These are phyloP conservation scores for Okamejei kenojei DNA, from an alignment of 2,797 vertebrate species.

Conservation along the genomic window DNA sequence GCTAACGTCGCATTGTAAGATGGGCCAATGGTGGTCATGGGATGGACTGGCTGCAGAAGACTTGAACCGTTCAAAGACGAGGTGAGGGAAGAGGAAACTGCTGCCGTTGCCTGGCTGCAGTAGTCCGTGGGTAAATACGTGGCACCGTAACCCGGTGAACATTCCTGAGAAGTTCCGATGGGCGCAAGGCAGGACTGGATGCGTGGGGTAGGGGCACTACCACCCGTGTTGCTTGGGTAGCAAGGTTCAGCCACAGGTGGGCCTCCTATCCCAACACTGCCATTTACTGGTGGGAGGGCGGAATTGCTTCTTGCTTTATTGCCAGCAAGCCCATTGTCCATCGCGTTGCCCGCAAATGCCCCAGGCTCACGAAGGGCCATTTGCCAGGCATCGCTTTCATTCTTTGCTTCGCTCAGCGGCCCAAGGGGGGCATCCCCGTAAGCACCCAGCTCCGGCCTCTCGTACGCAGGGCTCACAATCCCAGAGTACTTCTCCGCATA, in stretches of 20 bases:
- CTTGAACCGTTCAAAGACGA: constrained; percentile 49
- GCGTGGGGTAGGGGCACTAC: constrained; percentile 42
- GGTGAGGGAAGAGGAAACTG: constrained; percentile 71
- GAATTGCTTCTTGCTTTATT: constrained; percentile 57
- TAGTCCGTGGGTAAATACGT: constrained; percentile 83
- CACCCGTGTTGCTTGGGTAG: constrained; percentile 57
- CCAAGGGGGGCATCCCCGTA: constrained; percentile 78
- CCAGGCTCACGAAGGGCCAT: constrained; percentile 68
- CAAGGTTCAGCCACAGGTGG: constrained; percentile 56
- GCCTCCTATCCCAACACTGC: constrained; percentile 62
- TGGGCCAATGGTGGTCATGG: constrained; percentile 69
- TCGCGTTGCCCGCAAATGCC: constrained; percentile 68
- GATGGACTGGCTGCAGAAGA: constrained; percentile 72
- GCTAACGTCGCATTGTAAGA: constrained; percentile 63
- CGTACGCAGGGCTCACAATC: constrained; percentile 80
- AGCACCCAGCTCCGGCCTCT: constrained; percentile 66
- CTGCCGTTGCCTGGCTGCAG: constrained; percentile 70
- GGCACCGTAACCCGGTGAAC: constrained; percentile 74
- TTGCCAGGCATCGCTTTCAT: constrained; percentile 81
- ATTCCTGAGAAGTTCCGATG: constrained; percentile 74
- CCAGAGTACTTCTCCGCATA: constrained; percentile 96
- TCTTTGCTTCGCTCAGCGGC: constrained; percentile 70
- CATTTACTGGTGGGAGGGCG: constrained; percentile 53
- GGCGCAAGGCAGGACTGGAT: constrained; percentile 49
- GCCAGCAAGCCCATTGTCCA: constrained; percentile 72